Percentiles rank a stretch among this genome's conserved stretches.
Conservation (phyloP, 2,113 vertebrate genomes). For the Syngnathus floridae region DNA sequence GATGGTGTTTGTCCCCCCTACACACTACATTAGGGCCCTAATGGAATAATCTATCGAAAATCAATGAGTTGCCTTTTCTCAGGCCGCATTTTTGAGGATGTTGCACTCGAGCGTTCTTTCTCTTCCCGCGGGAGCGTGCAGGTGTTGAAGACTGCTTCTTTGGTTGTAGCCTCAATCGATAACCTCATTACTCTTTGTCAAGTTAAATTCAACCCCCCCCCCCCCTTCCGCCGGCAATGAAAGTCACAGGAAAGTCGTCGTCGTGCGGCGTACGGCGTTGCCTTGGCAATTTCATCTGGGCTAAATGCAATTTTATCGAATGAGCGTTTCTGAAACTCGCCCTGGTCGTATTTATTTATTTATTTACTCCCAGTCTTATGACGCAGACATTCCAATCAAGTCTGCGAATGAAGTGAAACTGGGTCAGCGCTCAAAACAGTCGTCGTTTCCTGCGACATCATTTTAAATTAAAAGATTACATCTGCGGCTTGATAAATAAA, state of each 20-base stretch:
- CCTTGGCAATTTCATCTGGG: conserved; percentile 50
- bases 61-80: conserved; percentile 69
- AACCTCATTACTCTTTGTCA: conserved; percentile 77
- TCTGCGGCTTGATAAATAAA: conserved; percentile 34
- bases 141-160: conserved; percentile 73
- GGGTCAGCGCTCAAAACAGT: conserved; percentile 36
- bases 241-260: conserved; percentile 73
- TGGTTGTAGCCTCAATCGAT: conserved; percentile 68
- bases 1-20: conserved; percentile 67
- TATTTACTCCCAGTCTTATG: conserved; percentile 35
- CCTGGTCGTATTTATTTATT: conserved; percentile 18
- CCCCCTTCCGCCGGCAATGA: conserved; percentile 50
- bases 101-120: conserved; percentile 65
- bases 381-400: conserved; percentile 43
- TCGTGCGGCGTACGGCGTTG: conserved; percentile 32
- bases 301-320: conserved; percentile 60
- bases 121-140: conserved; percentile 61
- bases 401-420: conserved; percentile 50
- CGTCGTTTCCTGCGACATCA: conserved; percentile 30
- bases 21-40: conserved; percentile 68
- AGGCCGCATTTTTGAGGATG: conserved; percentile 68
- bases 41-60: conserved; percentile 72
- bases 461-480: conserved; percentile 47
- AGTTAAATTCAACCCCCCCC: conserved; percentile 70
- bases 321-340: conserved; percentile 46